Percentiles rank a stretch among this genome's conserved stretches.
Evolutionary conservation across 1,140 invertebrate species (phyloP).

Genomic region (Dendroctonus valens): DNA sequence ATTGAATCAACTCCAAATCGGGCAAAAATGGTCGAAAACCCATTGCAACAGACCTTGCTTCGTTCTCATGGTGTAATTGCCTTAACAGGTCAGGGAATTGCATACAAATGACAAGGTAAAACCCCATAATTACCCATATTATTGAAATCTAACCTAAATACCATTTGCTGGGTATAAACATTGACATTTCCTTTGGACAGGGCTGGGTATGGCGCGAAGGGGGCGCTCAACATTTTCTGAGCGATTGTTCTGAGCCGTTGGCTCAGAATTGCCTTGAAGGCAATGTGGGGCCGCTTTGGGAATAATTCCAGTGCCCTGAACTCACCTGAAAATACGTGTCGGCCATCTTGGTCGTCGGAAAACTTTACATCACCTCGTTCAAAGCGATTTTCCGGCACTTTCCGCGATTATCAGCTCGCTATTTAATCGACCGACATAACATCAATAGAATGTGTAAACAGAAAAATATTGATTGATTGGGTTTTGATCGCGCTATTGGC

Average conservation of each 20-base stretch:
- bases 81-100: too few species aligned
- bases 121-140: neutral
- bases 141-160: slow-evolving; percentile 6
- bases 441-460: too few species aligned
- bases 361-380: slow-evolving; percentile 23
- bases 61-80: too few species aligned
- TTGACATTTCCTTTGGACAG: neutral
- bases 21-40: too few species aligned
- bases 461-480: too few species aligned
- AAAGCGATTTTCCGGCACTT: slow-evolving; percentile 24
- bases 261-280: neutral
- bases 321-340: slow-evolving; percentile 34
- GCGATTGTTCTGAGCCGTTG: neutral
- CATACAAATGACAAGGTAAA: too few species aligned
- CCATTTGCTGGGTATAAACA: slow-evolving; percentile 20
- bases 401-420: neutral
- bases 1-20: too few species aligned
- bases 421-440: too few species aligned
- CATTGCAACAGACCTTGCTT: too few species aligned
- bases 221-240: neutral
- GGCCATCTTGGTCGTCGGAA: slow-evolving; percentile 31
- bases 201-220: neutral
- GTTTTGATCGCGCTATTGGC: too few species aligned
- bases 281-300: too few species aligned
- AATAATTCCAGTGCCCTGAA: slow-evolving; percentile 1